These are phyloP conservation scores for Lasioglossum oenotherae DNA, from an alignment of 2,888 invertebrate genomes.

Conservation along the genomic window DNA sequence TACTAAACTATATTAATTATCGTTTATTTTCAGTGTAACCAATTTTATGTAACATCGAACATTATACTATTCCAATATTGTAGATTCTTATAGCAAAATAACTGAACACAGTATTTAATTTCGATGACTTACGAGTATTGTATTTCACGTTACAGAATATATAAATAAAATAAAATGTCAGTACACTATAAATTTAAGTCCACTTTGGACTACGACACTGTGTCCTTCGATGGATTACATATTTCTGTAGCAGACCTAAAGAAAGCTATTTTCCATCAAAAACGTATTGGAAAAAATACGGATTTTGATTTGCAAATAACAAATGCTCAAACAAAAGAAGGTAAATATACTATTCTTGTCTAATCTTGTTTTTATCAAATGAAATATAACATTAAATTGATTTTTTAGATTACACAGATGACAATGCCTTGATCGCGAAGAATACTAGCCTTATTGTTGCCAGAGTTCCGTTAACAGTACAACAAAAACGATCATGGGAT, in stretches of 20 bases:
- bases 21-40: neutral
- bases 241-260: conserved; percentile 98
- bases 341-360: conserved; percentile 85
- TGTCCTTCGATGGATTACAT: conserved; percentile 98
- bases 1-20: neutral
- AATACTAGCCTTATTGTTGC: conserved; percentile 98
- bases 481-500: conserved; percentile 92
- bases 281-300: conserved; percentile 95
- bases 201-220: conserved; percentile 97
- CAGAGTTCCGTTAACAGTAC: conserved; percentile 93
- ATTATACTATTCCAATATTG: neutral
- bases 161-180: conserved; percentile 87
- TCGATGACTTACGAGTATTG: neutral
- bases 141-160: conserved; percentile 61
- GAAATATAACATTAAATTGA: conserved; percentile 19
- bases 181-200: conserved; percentile 99
- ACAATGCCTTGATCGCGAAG: conserved; percentile 96
- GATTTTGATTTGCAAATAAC: conserved; percentile 98
- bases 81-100: neutral
- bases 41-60: conserved; percentile 5
- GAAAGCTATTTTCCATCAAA: conserved; percentile 97
- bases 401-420: conserved; percentile 94
- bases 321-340: conserved; percentile 98
- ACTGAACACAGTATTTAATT: neutral
- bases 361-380: neutral